Conservation (phyloP, 2,888 invertebrate species). For the Cylloceria caligata region DNA sequence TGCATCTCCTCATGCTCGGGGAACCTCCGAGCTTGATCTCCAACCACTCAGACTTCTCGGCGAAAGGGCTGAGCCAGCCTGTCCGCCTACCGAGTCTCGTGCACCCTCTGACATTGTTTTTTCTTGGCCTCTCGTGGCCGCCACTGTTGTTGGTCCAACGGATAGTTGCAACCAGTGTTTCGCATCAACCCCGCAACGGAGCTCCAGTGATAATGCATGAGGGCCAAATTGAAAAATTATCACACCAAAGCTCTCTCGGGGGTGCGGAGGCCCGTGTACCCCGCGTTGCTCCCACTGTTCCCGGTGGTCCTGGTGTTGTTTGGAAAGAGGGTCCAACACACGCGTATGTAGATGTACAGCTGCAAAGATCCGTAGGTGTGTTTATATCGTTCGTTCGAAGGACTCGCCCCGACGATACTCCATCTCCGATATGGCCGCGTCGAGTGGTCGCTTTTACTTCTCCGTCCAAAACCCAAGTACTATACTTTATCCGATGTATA, state of each 20-base stretch:
- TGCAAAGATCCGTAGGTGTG: slow-evolving; percentile 15
- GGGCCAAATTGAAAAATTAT: slow-evolving; percentile 84
- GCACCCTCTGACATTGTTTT: slow-evolving; percentile 48
- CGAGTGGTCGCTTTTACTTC: slow-evolving; percentile 10
- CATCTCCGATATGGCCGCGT: background rate
- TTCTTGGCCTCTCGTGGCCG: slow-evolving; percentile 11
- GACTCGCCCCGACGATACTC: slow-evolving; percentile 37
- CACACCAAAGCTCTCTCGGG: slow-evolving; percentile 80
- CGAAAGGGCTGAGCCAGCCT: slow-evolving; percentile 75
- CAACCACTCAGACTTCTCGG: slow-evolving; percentile 76
- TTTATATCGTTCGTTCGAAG: slow-evolving; percentile 35
- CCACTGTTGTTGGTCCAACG: slow-evolving; percentile 30
- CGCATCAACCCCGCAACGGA: slow-evolving; percentile 15
- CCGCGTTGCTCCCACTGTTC: slow-evolving; percentile 44
- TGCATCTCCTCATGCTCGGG: slow-evolving; percentile 44
- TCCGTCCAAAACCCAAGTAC: background rate
- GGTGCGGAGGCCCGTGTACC: slow-evolving; percentile 26
- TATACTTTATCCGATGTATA: slow-evolving; percentile 21
- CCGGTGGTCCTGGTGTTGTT: slow-evolving; percentile 63
- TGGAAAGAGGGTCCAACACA: slow-evolving; percentile 66
- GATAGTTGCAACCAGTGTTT: slow-evolving; percentile 34
- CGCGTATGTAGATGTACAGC: slow-evolving; percentile 3
- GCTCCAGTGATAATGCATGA: slow-evolving; percentile 80
- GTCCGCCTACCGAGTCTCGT: slow-evolving; percentile 66
- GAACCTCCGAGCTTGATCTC: slow-evolving; percentile 43